A percentile compares a stretch with the other conserved stretches of the same genome.
phyloP scores from a whole-genome alignment of 2,113 vertebrate species.

The Chlorodrepanis virens region DNA sequence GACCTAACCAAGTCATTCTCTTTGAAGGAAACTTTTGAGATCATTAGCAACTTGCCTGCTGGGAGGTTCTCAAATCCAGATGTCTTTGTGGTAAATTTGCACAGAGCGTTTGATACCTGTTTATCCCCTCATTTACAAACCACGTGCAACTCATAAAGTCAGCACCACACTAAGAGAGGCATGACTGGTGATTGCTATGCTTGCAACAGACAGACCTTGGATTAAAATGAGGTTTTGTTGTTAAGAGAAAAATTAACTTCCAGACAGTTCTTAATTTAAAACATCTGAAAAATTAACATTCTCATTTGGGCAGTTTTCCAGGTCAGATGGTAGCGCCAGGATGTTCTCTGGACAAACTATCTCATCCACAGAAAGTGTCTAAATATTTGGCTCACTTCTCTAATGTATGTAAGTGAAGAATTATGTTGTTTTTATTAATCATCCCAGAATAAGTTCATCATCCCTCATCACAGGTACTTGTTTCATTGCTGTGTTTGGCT shows the following conservation, averaged over 20 bases:
- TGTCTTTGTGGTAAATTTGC: conserved; percentile 29
- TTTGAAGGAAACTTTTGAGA: conserved; percentile 30
- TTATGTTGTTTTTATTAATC: background rate
- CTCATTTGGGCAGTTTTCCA: background rate
- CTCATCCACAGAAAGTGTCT: background rate
- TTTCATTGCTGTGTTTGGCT: background rate
- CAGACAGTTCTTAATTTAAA: conserved; percentile 28
- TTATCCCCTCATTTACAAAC: conserved; percentile 10
- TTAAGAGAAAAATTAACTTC: conserved; percentile 19
- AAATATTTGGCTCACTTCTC: background rate
- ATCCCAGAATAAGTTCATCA: background rate
- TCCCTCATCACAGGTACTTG: background rate
- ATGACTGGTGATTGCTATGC: background rate
- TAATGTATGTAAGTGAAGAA: background rate
- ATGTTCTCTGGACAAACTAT: background rate
- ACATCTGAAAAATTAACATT: conserved; percentile 13
- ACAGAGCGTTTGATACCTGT: background rate
- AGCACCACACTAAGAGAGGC: background rate
- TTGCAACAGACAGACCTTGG: background rate
- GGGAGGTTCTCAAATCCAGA: conserved; percentile 35
- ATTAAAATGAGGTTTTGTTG: background rate
- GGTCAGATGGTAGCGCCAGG: background rate
- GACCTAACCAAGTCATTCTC: background rate
- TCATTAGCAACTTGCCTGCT: conserved; percentile 25
- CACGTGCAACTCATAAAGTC: background rate